Base-by-base conservation (phyloP, 35 echinoderm and acorn worm genomes). In the Stichopus chloronotus region DNA sequence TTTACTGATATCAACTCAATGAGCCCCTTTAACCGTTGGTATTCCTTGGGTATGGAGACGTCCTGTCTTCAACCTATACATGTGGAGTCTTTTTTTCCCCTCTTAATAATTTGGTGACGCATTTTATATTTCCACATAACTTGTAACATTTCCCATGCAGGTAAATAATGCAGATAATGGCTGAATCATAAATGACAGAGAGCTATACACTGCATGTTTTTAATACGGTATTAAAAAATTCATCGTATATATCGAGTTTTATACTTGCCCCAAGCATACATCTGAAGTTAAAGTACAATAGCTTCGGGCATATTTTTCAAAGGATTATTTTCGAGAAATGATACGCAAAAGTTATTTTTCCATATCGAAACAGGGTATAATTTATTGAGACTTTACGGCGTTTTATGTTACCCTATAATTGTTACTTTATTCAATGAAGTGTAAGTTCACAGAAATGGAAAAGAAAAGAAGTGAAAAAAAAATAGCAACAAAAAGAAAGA, bases 331-430 rank as follows among this genome's bases (percentile, higher is more conserved):
- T 7, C 19, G 69, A 19, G 7, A 19, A 74, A 74, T 14, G 7
- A 19, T 74, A 74, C 7, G 14, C 6, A 74, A n/a, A 74, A 74
- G 69, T n/a, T 74, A n/a, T 74, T n/a, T 74, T 43, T 74, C 17
- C 69, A 74, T 74, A 74, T 74, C 69, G 22, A 74, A 74, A 74
- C 69, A 21, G 69, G 17, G 69, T 74, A 21, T 74, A 74, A 74
- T 74, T 74, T 74, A 74, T 74, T 74, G 69, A 74, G 69, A 74
- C 69, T 20, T 74, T 74, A 74, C 19, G 19, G 19, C 19, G 22
- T 8, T 61, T 10, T 61, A 43, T 74, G 69, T n/a, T 20, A 74
- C 69, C 17, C 22, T 16, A 74, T 20, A 74, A 74, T 74, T 74
- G 69, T 74, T 20, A 74, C 69, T 74, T 43, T 74, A 74, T 74